Evolutionary conservation across 2,797 vertebrate genomes (phyloP), one percentile per base, ranked within the genome.

Genomic region (Serranus cabrilla): DNA sequence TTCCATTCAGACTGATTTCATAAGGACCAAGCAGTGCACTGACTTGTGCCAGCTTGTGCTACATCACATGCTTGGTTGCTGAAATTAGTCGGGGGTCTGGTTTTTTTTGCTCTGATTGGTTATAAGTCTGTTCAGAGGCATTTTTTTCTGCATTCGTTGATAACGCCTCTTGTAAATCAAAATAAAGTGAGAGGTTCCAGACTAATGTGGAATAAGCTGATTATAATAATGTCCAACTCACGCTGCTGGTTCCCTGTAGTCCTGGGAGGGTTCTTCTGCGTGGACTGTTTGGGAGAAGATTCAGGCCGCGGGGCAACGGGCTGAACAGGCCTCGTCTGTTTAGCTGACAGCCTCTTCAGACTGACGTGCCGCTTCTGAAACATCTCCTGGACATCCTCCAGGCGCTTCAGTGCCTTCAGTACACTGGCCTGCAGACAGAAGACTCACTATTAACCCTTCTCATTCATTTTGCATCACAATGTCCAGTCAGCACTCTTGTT

Each of bases 231-330:
- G n/a, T 70, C 2, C 0, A 5, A 83, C 93, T 91, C 80, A 98
- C 97, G 58, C 63, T 91, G 92, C 47, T 91, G 95, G 70, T 87
- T 78, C 16, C 82, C 83, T 12, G 94, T 59, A 14, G 94, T 90
- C 54, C 95, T 94, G 20, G 89, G 75, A 5, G 88, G 25, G 80
- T 76, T 94, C 91, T 96, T 98, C 6, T 95, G 92, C 7, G 96
- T 91, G 23, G 94, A 91, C 34, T 96, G 90, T 81, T 99, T 99
- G n/a, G 98, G 97, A 7, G 97, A 98, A 9, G 96, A 97, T 72
- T 99, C 98, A 0, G 98, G 97, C 66, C 97, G 95, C 0, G 97
- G 97, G 25, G 97, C 98, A 12, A 99, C 97, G 0, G 96, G 97
- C 65, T 99, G 97, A 21, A 99, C 96, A 0, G 98, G 97, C 49